Conservation (phyloP, 2,888 invertebrate species). For the Tiliacea aurago region DNA sequence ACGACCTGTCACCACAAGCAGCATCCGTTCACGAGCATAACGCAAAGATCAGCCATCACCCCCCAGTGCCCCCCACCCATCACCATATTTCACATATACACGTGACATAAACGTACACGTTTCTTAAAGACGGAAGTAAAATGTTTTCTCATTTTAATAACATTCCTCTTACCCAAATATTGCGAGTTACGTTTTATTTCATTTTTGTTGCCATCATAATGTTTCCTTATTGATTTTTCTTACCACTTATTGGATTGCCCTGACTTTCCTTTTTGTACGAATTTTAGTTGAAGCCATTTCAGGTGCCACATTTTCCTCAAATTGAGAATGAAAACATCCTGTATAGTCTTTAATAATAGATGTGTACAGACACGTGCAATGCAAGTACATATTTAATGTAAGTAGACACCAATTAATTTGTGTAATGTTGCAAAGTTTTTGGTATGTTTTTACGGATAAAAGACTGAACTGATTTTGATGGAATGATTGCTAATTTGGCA, state of each 20-base stretch:
- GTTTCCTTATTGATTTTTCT: not conserved
- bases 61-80: too few species aligned
- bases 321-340: not conserved
- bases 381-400: not conserved
- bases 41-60: too few species aligned
- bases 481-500: not conserved
- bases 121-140: not conserved
- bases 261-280: not conserved
- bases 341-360: constrained; percentile 2
- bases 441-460: not conserved
- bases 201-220: not conserved
- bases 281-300: not conserved
- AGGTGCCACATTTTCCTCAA: constrained; percentile 1
- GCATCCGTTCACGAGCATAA: too few species aligned
- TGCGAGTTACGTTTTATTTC: not conserved
- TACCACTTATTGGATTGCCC: constrained; percentile 1
- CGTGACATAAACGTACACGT: not conserved
- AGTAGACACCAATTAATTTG: not conserved
- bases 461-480: not conserved
- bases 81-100: too few species aligned
- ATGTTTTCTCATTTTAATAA: not conserved
- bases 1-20: too few species aligned
- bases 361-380: not conserved
- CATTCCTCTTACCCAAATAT: not conserved
- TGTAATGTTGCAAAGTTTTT: not conserved